Conservation (phyloP, 92 coral and sea anemone genomes). For the Paramuricea clavata region DNA sequence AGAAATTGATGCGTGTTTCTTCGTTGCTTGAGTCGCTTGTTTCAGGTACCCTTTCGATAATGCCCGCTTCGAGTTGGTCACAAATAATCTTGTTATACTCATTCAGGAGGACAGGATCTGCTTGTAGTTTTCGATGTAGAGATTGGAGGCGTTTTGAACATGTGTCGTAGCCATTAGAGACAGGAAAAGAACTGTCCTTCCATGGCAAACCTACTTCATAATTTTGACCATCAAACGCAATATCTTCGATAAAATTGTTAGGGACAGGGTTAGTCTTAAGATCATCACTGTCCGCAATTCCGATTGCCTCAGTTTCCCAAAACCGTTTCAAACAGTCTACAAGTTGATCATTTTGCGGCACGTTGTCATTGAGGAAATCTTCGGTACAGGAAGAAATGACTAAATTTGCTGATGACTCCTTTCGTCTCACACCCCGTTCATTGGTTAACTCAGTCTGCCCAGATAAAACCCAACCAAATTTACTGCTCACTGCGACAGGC, state of each 20-base stretch:
- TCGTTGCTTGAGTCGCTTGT: no score
- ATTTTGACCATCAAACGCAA: no score
- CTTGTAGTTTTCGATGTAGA: neutral
- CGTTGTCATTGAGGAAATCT: no score
- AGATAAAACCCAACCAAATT: no score
- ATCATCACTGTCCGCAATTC: neutral
- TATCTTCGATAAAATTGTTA: neutral
- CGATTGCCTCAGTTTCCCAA: no score
- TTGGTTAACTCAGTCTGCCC: neutral
- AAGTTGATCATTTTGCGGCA: no score
- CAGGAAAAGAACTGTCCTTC: neutral
- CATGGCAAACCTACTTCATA: conserved; percentile 1
- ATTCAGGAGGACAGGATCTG: conserved; percentile 10
- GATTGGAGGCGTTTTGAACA: neutral
- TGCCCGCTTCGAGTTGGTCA: neutral
- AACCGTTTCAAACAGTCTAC: no score
- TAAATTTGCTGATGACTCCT: neutral
- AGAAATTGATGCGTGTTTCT: no score
- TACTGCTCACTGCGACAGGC: no score
- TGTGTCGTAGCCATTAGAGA: neutral
- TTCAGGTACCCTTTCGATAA: no score
- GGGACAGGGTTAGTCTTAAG: neutral
- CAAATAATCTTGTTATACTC: conserved; percentile 20
- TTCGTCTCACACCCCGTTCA: no score
- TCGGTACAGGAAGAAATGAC: no score